phyloP scores from a whole-genome alignment of 2,797 vertebrate species.

The Denticeps clupeoides region DNA sequence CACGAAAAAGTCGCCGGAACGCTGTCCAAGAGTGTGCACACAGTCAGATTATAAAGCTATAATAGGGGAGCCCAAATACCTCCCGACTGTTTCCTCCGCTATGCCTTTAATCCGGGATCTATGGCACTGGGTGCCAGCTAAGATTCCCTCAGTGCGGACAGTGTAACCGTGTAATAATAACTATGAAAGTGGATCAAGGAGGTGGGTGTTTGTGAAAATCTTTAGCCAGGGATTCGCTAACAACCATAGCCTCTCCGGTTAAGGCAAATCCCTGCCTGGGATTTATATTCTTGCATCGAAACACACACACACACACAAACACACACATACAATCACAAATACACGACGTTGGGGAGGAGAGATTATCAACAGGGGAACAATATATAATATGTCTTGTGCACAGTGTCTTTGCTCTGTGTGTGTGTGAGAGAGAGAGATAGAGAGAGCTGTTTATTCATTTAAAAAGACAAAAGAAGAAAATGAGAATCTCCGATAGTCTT shows the following conservation, averaged over 20 bases:
- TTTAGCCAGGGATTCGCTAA: slow-evolving; percentile 60
- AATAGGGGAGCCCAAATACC: slow-evolving; percentile 54
- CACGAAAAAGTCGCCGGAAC: too few relatives aligned
- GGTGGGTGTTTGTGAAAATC: slow-evolving; percentile 57
- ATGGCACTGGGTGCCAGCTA: slow-evolving; percentile 45
- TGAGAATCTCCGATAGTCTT: too few relatives aligned
- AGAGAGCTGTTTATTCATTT: too few relatives aligned
- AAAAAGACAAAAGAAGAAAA: too few relatives aligned
- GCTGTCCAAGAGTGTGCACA: not conserved
- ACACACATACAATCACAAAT: slow-evolving; percentile 18
- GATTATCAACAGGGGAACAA: too few relatives aligned
- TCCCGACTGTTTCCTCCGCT: slow-evolving; percentile 44
- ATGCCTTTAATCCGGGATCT: slow-evolving; percentile 59
- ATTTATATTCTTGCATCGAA: slow-evolving; percentile 53
- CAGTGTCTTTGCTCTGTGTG: too few relatives aligned
- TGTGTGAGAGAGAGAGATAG: too few relatives aligned
- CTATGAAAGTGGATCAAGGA: slow-evolving; percentile 57
- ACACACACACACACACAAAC: slow-evolving; percentile 10
- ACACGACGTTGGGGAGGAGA: too few relatives aligned
- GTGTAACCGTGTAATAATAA: slow-evolving; percentile 28
- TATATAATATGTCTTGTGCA: too few relatives aligned
- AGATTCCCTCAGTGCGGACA: slow-evolving; percentile 33
- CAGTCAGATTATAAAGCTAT: slow-evolving; percentile 38
- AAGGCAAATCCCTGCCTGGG: slow-evolving; percentile 52
- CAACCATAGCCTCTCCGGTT: slow-evolving; percentile 51